Evolutionary conservation across 2,113 vertebrate genomes (phyloP).

Genomic region (Solea solea): DNA sequence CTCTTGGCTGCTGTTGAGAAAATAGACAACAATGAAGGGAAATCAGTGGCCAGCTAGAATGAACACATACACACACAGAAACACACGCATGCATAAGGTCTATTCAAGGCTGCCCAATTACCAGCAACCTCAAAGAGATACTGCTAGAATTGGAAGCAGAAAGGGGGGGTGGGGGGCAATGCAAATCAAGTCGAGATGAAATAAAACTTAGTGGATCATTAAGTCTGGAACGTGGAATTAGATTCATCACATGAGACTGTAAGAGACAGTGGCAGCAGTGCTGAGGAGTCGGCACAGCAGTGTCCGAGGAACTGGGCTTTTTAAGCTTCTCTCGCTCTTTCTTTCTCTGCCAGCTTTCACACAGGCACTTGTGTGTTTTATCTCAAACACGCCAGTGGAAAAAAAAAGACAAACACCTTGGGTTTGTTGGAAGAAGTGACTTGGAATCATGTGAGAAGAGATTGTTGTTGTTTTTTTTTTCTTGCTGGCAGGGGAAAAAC

Average conservation of each 20-base stretch:
- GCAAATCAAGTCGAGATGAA: conserved; percentile 41
- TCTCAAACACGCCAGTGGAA: background rate
- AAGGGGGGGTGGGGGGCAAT: conserved; percentile 24
- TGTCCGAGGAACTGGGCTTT: background rate
- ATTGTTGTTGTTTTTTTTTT: background rate
- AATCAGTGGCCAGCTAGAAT: conserved; percentile 40
- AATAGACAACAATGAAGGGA: conserved; percentile 48
- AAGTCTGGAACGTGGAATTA: conserved; percentile 42
- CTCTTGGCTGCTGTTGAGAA: conserved; percentile 90
- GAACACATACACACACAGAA: background rate
- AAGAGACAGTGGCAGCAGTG: background rate
- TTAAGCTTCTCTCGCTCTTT: background rate
- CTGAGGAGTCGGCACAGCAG: background rate
- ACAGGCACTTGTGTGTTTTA: background rate
- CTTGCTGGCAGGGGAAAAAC: background rate
- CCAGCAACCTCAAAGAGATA: conserved; percentile 18
- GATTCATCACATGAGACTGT: background rate
- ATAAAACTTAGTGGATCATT: conserved; percentile 29
- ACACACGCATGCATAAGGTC: background rate
- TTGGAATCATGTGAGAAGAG: background rate
- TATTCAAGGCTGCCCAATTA: conserved; percentile 27
- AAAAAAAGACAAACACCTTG: background rate
- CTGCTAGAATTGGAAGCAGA: conserved; percentile 30
- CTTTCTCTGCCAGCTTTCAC: background rate
- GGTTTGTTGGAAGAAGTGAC: background rate